Evolutionary conservation across 2,797 vertebrate genomes (phyloP).

Genomic region (Glyptemys insculpta): DNA sequence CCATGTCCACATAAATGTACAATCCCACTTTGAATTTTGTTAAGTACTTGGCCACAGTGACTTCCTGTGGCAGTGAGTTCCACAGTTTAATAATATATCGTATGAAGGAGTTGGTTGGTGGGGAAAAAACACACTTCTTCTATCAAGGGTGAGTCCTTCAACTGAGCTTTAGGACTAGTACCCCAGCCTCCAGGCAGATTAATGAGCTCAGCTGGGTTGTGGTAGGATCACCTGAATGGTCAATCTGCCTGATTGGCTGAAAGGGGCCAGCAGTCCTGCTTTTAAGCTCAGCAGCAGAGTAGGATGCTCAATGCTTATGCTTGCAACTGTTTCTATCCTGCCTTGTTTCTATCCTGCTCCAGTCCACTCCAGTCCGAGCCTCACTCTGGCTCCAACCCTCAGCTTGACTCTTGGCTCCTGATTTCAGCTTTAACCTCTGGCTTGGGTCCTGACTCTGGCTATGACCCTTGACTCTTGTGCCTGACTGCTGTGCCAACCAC

Average conservation of each 20-base stretch:
- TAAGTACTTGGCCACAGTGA: neutral
- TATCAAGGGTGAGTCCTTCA: neutral
- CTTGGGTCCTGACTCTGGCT: neutral
- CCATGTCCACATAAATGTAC: neutral
- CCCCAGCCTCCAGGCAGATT: neutral
- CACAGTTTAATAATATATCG: neutral
- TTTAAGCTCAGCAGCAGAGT: neutral
- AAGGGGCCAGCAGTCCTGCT: neutral
- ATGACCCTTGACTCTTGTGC: neutral
- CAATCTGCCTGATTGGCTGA: neutral
- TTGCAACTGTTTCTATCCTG: neutral
- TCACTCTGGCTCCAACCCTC: neutral
- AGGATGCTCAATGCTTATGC: neutral
- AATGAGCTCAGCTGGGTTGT: neutral
- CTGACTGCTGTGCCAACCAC: neutral
- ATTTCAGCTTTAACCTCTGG: neutral
- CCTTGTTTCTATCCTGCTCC: neutral
- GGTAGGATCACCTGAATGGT: neutral
- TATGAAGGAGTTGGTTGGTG: neutral
- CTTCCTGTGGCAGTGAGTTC: neutral
- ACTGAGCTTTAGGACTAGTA: neutral
- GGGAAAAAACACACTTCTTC: neutral
- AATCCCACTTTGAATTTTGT: neutral
- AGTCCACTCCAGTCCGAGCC: neutral
- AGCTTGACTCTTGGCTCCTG: neutral